phyloP scores from a whole-genome alignment of 2,888 invertebrate species.

The Trichacis sp. region DNA sequence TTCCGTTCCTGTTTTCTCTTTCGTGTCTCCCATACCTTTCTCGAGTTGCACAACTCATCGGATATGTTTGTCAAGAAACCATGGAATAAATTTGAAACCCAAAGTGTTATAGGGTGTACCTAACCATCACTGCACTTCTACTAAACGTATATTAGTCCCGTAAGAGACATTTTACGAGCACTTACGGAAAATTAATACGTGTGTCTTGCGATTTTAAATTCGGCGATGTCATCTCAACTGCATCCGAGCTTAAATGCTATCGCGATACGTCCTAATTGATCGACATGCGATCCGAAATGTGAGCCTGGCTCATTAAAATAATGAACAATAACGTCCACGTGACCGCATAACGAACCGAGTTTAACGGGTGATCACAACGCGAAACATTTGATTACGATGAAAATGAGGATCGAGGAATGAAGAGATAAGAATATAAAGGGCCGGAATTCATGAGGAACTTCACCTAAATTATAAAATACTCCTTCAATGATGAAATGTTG shows the following conservation, averaged over 20 bases:
- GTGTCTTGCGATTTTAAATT: conserved; percentile 64
- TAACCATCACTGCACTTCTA: conserved; percentile 29
- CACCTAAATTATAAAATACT: too few relatives aligned
- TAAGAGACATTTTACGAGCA: too few relatives aligned
- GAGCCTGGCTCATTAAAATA: conserved; percentile 58
- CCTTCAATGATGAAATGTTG: too few relatives aligned
- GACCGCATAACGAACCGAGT: conserved; percentile 55
- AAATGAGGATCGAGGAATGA: conserved; percentile 36
- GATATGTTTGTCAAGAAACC: too few relatives aligned
- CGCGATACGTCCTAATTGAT: conserved; percentile 55
- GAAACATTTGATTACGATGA: conserved; percentile 19
- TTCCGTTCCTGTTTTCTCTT: too few relatives aligned
- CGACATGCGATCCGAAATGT: conserved; percentile 55
- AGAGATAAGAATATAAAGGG: conserved; percentile 11
- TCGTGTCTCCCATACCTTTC: too few relatives aligned
- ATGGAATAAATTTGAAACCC: too few relatives aligned
- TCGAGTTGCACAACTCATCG: too few relatives aligned
- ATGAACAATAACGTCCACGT: conserved; percentile 57
- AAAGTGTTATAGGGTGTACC: conserved; percentile 23
- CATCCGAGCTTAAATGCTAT: conserved; percentile 19
- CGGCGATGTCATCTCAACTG: conserved; percentile 54
- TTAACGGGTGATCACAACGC: conserved; percentile 36
- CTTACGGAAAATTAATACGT: conserved; percentile 65
- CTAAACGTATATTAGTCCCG: too few relatives aligned
- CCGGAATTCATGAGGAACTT: too few relatives aligned